Conservation (phyloP, 2,113 vertebrate genomes). For the Pelecanoides urinatrix region DNA sequence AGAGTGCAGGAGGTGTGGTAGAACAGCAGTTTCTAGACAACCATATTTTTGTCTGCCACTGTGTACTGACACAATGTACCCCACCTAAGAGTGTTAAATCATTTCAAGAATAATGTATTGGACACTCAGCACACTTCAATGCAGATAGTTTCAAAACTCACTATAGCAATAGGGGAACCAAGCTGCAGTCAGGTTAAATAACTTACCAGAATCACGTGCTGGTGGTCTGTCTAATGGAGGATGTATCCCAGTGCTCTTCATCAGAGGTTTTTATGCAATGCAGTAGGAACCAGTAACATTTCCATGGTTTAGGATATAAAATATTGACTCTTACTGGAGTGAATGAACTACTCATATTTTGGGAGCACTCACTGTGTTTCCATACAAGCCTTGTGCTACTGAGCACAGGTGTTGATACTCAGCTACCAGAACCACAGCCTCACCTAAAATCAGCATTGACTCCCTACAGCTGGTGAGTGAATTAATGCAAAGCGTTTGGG, state of each 20-base stretch:
- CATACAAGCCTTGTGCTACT: neutral
- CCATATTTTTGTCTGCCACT: neutral
- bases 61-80: neutral
- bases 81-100: neutral
- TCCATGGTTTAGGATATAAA: neutral
- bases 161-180: neutral
- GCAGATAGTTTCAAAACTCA: neutral
- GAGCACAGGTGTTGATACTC: neutral
- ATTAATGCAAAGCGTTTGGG: neutral
- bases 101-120: neutral
- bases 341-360: neutral
- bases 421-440: neutral
- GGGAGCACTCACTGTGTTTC: neutral
- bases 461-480: fast-evolving
- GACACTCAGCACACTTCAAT: neutral
- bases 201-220: neutral
- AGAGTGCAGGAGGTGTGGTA: neutral
- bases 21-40: neutral
- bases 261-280: neutral
- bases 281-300: neutral
- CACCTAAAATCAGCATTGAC: neutral
- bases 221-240: neutral
- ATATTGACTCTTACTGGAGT: neutral
- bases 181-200: neutral
- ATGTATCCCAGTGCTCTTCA: neutral